Base-by-base conservation (phyloP, 2,888 invertebrate genomes). In the Plutella xylostella region DNA sequence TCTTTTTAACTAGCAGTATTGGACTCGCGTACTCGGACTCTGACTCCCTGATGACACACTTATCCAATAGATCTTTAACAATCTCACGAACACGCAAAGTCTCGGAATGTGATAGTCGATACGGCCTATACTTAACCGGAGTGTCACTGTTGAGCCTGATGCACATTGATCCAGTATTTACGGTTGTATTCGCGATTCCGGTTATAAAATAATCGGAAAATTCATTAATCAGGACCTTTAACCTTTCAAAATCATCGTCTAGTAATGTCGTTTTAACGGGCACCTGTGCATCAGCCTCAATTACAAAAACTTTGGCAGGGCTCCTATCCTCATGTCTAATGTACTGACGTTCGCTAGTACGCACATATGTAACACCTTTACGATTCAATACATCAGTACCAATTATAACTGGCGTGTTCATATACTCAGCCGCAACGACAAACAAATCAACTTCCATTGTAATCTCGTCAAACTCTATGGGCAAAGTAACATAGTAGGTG, bases 11-110 rank as follows among this genome's bases (percentile, higher is more conserved):
- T 3, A 61, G 30, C 14, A 59, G 49, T n/a, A 61, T 48, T 1
- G 60, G 59, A 42, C 60, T 60, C 4, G 55, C 50, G 42, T 52
- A 63, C n/a, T 52, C 48, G 0, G 59, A 61, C 2, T 50, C 25
- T 0, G 48, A 52, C 17, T 45, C 46, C 14, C 28, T n/a, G 11
- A 49, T 43, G n/a, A 51, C 48, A 6, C 31, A 40, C 15, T 50
- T 50, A 3, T 46, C 38, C 7, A 47, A 33, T 2, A 46, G 20
- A 18, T 49, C 46, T 6, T 42, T 25, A 2, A 38, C 22, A 1
- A 45, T 49, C 14, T 41, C 42, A 0, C 47, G 41, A 20, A 49
- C 47, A 3, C 22, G n/a, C 5, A 43, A 17, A 2, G 1, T 38
- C 18, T 43, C 35, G 14, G 21, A 4, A 18, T 49, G 17, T 21